Conservation (phyloP, 2,888 invertebrate genomes). For the Neoascia interrupta region DNA sequence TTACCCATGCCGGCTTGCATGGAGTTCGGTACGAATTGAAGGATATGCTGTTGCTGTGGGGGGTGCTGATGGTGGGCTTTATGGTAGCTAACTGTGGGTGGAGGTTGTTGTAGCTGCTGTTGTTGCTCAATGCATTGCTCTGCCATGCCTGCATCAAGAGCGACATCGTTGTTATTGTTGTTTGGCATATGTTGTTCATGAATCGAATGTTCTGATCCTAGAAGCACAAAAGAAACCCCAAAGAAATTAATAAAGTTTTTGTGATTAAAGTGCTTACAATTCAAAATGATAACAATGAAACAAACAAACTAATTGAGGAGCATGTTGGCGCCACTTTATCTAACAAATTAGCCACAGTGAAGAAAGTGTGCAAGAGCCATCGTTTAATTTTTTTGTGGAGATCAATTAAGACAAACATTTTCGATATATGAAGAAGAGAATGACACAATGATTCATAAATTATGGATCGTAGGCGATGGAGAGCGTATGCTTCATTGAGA, state of each 20-base stretch:
- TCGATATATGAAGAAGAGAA: too few species aligned
- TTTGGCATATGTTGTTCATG: constrained; percentile 58
- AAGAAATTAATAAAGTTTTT: too few species aligned
- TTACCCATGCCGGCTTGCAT: constrained; percentile 50
- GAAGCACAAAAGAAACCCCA: constrained; percentile 13
- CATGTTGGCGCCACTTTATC: background rate
- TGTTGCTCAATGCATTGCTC: constrained; percentile 50
- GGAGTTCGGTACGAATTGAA: constrained; percentile 41
- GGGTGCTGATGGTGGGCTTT: constrained; percentile 48
- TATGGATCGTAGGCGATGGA: too few species aligned
- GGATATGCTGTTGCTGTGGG: constrained; percentile 39
- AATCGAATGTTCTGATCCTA: constrained; percentile 58
- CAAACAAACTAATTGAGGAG: constrained; percentile 19
- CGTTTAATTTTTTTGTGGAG: too few species aligned
- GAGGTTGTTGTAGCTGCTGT: constrained; percentile 25
- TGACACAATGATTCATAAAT: too few species aligned
- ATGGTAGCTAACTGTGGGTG: constrained; percentile 27
- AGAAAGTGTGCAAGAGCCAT: too few species aligned
- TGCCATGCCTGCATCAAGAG: constrained; percentile 54
- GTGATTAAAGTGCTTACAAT: constrained; percentile 16
- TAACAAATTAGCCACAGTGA: background rate
- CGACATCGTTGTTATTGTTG: constrained; percentile 33
- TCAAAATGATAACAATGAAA: constrained; percentile 8
- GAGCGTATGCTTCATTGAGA: too few species aligned
- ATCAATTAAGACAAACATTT: too few species aligned